Base-by-base conservation (phyloP, 2,113 vertebrate species). In the Phalacrocorax carbo region DNA sequence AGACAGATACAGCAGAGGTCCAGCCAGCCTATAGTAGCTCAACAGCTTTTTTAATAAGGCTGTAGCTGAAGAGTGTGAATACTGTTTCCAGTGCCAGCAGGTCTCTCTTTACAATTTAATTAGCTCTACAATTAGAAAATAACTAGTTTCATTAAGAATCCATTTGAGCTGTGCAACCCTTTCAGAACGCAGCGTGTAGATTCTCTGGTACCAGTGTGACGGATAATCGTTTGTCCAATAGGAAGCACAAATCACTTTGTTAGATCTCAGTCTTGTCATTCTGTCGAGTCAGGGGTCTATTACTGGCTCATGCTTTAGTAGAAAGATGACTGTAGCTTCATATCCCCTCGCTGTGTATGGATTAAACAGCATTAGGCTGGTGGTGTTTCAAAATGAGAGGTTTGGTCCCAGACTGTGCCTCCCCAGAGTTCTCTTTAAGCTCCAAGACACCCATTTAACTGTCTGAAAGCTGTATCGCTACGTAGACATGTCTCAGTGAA, bases 71-170 rank as follows among this genome's bases (percentile, higher is more conserved):
- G 44, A 66, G 80, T 68, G 12, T 73, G 38, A 73, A 66, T 27
- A 32, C 32, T 54, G 6, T 81, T 93, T 57, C 26, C 36, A 75
- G 13, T 48, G 72, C 80, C 69, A 84, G 34, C n/a, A 78, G 60
- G 14, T 86, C 54, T 82, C 70, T 92, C 57, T 66, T 88, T 92
- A 81, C 61, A 72, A 76, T 75, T 73, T 76, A 65, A 89, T 95
- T 87, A 94, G 34, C 61, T 82, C 23, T 77, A 80, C 46, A 69
- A 58, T 77, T 94, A 84, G 49, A 80, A 94, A 89, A 89, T 46
- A 60, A 51, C 71, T 80, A 27, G 70, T 90, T 89, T 87, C 23
- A 60, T 78, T 55, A 48, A 70, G 36, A 96, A 88, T 88, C 58
- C 3, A 1, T 91, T 90, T 90, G 62, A 93, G 23, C 51, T 93